phyloP scores from a whole-genome alignment of 2,888 invertebrate species.

The Nomada fabriciana region DNA sequence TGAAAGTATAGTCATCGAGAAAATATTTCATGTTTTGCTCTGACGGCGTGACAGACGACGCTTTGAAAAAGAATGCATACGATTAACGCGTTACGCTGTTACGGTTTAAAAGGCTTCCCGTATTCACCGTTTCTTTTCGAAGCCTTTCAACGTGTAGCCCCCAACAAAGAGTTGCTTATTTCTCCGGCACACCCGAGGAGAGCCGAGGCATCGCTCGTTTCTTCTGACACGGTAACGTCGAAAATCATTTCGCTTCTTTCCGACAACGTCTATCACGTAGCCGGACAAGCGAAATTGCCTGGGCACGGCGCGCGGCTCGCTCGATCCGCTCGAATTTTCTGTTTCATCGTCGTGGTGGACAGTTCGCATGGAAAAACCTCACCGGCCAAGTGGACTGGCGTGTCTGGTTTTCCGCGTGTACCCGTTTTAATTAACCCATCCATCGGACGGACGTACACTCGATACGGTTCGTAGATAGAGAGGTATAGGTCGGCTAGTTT shows the following conservation, averaged over 20 bases:
- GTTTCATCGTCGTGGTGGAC: slow-evolving; percentile 20
- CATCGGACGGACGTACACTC: slow-evolving; percentile 39
- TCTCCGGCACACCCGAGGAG: neutral
- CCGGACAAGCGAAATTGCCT: slow-evolving; percentile 37
- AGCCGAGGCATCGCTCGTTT: slow-evolving; percentile 2
- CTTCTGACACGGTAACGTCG: neutral
- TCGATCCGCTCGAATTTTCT: slow-evolving; percentile 28
- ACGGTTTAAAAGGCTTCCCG: slow-evolving; percentile 6
- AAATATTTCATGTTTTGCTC: slow-evolving; percentile 27
- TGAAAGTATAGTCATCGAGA: slow-evolving; percentile 11
- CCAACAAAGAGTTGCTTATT: slow-evolving; percentile 12
- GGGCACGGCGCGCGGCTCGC: neutral
- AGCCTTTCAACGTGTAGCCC: neutral
- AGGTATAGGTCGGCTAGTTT: slow-evolving; percentile 54
- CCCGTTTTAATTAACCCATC: slow-evolving; percentile 63
- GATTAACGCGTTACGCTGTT: neutral
- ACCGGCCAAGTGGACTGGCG: slow-evolving; percentile 12
- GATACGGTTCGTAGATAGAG: slow-evolving; percentile 55
- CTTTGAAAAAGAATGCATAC: slow-evolving; percentile 13
- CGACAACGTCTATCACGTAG: slow-evolving; percentile 31
- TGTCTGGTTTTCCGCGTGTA: slow-evolving; percentile 43
- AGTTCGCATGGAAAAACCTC: slow-evolving; percentile 25
- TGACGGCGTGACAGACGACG: neutral
- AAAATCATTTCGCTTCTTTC: slow-evolving; percentile 30
- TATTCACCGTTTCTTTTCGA: slow-evolving; percentile 9